These are phyloP conservation scores for Epirrhoe tristata DNA, from an alignment of 2,888 invertebrate species.

Conservation along the genomic window DNA sequence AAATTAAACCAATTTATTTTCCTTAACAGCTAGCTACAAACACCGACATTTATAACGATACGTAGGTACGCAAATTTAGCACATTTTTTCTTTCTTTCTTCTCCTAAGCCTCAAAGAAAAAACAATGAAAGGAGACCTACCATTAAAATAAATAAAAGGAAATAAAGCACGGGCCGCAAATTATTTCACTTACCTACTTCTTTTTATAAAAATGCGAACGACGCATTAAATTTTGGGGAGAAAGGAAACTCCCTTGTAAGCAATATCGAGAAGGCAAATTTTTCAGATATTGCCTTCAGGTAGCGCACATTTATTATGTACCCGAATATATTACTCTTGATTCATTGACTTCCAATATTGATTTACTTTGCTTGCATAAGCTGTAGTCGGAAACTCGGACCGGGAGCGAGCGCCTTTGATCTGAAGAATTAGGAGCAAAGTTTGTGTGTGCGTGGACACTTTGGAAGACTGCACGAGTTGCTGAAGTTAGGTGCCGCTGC, in stretches of 20 bases:
- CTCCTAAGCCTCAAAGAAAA: conserved; percentile 72
- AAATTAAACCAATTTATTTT: conserved; percentile 71
- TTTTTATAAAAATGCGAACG: conserved; percentile 85
- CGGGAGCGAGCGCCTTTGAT: conserved; percentile 59
- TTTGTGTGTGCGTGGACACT: conserved; percentile 55
- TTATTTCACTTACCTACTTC: conserved; percentile 85
- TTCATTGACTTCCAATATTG: conserved; percentile 86
- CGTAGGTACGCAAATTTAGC: conserved; percentile 57
- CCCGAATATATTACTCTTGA: conserved; percentile 86
- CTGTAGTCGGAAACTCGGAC: conserved; percentile 75
- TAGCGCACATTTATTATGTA: conserved; percentile 86
- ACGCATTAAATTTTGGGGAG: conserved; percentile 86
- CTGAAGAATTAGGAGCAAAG: conserved; percentile 66
- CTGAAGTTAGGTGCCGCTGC: conserved; percentile 39
- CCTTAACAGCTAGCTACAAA: conserved; percentile 64
- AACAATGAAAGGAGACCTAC: conserved; percentile 80
- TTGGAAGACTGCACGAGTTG: conserved; percentile 49
- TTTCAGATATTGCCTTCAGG: conserved; percentile 86
- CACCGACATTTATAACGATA: conserved; percentile 70
- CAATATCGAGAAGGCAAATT: conserved; percentile 86
- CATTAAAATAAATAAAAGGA: conserved; percentile 85
- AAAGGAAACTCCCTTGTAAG: conserved; percentile 86
- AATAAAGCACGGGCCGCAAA: conserved; percentile 83
- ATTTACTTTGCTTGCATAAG: conserved; percentile 85
- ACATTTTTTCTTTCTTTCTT: conserved; percentile 66